Percentiles rank a stretch among this genome's conserved stretches.
These are phyloP conservation scores for Stigmatopora argus DNA, from an alignment of 2,113 vertebrate species.

Conservation along the genomic window DNA sequence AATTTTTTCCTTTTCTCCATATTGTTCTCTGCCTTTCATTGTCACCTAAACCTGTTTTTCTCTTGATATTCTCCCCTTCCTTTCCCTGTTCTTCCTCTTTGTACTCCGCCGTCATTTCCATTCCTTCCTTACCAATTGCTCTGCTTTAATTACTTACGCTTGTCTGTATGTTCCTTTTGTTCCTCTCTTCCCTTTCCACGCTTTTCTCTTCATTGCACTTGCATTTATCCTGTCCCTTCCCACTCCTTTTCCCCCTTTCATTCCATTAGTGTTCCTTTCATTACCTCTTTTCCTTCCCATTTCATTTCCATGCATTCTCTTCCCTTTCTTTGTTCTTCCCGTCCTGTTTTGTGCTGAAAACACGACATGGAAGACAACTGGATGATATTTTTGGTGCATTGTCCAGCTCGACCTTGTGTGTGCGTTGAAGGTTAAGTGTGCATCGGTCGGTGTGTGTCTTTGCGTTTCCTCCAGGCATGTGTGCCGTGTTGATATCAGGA, in stretches of 20 bases:
- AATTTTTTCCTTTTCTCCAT: too few relatives aligned
- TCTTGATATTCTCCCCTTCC: not conserved
- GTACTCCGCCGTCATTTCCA: not conserved
- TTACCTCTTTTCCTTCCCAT: not conserved
- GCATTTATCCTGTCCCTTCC: not conserved
- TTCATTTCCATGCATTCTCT: not conserved
- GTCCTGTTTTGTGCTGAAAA: not conserved
- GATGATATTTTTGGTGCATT: not conserved
- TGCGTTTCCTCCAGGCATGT: slow-evolving; percentile 1
- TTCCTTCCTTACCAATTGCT: not conserved
- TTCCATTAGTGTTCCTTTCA: not conserved
- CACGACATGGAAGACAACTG: not conserved
- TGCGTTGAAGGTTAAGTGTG: not conserved
- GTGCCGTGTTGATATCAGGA: slow-evolving; percentile 26
- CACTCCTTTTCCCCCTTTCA: not conserved
- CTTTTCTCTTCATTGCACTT: not conserved
- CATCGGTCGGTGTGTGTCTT: not conserved
- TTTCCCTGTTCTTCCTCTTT: not conserved
- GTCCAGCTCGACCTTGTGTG: not conserved
- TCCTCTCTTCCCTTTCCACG: not conserved
- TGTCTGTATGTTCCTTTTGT: not conserved
- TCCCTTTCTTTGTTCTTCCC: not conserved
- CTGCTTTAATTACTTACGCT: not conserved
- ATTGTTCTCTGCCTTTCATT: too few relatives aligned
- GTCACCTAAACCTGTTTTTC: too few relatives aligned